Percentiles rank a stretch among this genome's conserved stretches.
Evolutionary conservation across 2,113 vertebrate species (phyloP).

Genomic region (Salvelinus sp.): DNA sequence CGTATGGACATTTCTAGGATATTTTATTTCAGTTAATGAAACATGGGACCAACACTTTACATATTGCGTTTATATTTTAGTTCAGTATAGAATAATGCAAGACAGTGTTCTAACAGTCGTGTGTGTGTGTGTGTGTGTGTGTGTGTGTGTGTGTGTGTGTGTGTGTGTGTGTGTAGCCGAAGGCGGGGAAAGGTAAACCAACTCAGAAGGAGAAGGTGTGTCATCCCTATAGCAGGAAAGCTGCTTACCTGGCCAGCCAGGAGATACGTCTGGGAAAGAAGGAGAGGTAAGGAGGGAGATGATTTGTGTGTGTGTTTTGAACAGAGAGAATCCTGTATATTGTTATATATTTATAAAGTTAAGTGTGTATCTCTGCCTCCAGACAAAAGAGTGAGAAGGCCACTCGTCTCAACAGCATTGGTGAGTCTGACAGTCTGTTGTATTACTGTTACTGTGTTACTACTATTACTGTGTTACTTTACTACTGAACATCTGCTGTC

Average conservation of each 20-base stretch:
- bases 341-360: neutral
- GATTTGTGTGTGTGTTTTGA: too few relatives aligned
- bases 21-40: too few relatives aligned
- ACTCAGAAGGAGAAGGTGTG: constrained; percentile 82
- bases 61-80: too few relatives aligned
- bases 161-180: constrained; percentile 78
- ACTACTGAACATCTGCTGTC: too few relatives aligned
- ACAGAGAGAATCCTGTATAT: neutral
- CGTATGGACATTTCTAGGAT: too few relatives aligned
- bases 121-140: neutral
- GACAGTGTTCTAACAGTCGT: too few relatives aligned
- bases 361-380: constrained; percentile 25
- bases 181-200: constrained; percentile 75
- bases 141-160: neutral
- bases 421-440: constrained; percentile 67
- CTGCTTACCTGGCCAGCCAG: constrained; percentile 84
- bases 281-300: constrained; percentile 69
- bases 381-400: constrained; percentile 89
- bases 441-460: too few relatives aligned
- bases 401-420: constrained; percentile 80
- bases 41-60: too few relatives aligned
- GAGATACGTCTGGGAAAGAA: constrained; percentile 83
- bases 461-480: too few relatives aligned
- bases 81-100: too few relatives aligned
- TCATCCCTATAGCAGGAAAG: constrained; percentile 95